Conservation (phyloP, 2,113 vertebrate genomes). For the Grus americana region DNA sequence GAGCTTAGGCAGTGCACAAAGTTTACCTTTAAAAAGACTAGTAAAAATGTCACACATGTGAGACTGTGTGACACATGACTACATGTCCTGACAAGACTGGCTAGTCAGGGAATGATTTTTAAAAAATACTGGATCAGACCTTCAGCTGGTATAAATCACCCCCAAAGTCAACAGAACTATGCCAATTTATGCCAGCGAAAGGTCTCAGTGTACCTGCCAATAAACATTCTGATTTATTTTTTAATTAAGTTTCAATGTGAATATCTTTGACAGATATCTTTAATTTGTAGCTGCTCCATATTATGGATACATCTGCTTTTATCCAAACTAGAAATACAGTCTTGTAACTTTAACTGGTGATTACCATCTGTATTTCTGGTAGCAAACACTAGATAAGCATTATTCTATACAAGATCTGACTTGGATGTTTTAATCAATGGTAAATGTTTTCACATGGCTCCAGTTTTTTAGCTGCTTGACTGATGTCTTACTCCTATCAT, state of each 20-base stretch:
- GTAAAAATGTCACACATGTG: not conserved
- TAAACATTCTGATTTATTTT: not conserved
- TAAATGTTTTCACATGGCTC: not conserved
- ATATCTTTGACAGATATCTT: not conserved
- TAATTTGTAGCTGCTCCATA: not conserved
- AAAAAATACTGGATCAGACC: not conserved
- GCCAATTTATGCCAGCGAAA: not conserved
- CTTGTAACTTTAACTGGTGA: not conserved
- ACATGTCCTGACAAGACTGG: not conserved
- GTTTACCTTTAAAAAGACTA: not conserved
- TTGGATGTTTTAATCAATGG: not conserved
- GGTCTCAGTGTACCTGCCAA: not conserved
- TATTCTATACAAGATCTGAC: not conserved
- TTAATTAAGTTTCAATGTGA: not conserved
- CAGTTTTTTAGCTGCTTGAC: not conserved
- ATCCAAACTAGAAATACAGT: not conserved
- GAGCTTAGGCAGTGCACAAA: not conserved
- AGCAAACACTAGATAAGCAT: not conserved
- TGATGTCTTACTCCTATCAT: not conserved
- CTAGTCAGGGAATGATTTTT: not conserved
- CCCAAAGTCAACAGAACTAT: not conserved
- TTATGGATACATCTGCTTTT: not conserved
- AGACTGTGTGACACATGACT: not conserved
- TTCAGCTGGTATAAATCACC: not conserved
- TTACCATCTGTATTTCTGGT: not conserved